Base-by-base conservation (phyloP, 1,140 invertebrate species). In the Trichonephila clavata region DNA sequence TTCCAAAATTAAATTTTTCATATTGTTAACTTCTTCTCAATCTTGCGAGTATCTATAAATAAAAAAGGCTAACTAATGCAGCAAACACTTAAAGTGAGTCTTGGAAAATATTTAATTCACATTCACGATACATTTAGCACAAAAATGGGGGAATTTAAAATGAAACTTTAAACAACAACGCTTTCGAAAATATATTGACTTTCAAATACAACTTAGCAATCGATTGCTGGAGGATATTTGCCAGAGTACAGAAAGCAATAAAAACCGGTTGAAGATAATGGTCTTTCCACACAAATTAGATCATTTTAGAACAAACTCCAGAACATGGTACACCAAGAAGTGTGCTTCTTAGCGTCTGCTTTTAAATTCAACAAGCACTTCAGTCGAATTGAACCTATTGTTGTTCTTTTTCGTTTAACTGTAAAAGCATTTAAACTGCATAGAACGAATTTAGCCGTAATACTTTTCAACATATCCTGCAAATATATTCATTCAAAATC, bases 241-340 rank as follows among this genome's bases (percentile, higher is more conserved):
- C 71, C 71, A 77, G 71, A 77, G 16, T 18, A 39, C 32, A 32
- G 10, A 77, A 39, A 18, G 32, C 71, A 77, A 77, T 77, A 77
- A 77, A 77, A 39, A 16, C 71, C 16, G 27, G 27, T 21, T 24
- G n/a, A n/a, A n/a, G 65, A 68, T 77, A 77, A 77, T 77, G 16
- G 71, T 77, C 71, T 77, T 32, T 39, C 68, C 71, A 77, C 71
- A 39, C 71, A 39, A 77, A 77, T 77, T 77, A 77, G 71, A 77
- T 77, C 71, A 77, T 39, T 77, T 27, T 32, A 77, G 27, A 77
- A 39, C 32, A 39, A 77, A 77, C 13, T 32, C 71, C 27, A 32
- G 18, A 7, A 27, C 27, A 27, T 32, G 50, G 14, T 77, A 39
- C 16, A 68, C 65, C n/a, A n/a, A 68, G n/a, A 68, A 68, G 65